phyloP scores from a whole-genome alignment of 2,888 invertebrate species.

The Mythimna impura region DNA sequence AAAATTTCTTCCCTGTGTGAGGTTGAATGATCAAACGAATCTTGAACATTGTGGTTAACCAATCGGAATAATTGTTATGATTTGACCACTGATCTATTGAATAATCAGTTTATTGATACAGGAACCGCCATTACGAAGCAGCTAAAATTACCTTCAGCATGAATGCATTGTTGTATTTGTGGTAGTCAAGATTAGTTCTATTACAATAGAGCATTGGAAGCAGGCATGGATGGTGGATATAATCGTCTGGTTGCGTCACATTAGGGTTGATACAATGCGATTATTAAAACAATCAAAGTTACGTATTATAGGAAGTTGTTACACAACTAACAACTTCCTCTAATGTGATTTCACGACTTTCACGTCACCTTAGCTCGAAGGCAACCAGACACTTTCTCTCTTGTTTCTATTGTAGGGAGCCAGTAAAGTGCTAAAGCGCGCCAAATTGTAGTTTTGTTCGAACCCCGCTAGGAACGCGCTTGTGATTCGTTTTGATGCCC shows the following conservation, averaged over 20 bases:
- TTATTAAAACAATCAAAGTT: neutral
- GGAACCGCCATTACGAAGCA: neutral
- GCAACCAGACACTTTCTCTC: neutral
- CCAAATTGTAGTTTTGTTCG: constrained; percentile 2
- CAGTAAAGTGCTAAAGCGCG: neutral
- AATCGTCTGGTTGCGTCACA: neutral
- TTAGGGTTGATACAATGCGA: neutral
- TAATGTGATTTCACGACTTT: neutral
- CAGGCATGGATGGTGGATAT: neutral
- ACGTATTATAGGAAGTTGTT: too few species aligned
- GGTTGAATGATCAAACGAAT: too few species aligned
- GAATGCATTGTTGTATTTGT: neutral
- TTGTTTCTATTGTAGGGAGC: neutral
- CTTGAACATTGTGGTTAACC: neutral
- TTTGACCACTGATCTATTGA: neutral
- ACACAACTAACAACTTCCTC: neutral
- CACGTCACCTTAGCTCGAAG: neutral
- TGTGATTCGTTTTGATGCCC: neutral
- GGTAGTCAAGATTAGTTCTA: neutral
- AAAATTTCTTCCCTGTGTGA: too few species aligned
- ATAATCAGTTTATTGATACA: neutral
- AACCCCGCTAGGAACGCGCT: neutral
- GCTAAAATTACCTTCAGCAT: neutral
- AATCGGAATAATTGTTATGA: neutral
- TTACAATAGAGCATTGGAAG: neutral